phyloP scores from a whole-genome alignment of 2,113 vertebrate genomes.

The Talpa occidentalis region DNA sequence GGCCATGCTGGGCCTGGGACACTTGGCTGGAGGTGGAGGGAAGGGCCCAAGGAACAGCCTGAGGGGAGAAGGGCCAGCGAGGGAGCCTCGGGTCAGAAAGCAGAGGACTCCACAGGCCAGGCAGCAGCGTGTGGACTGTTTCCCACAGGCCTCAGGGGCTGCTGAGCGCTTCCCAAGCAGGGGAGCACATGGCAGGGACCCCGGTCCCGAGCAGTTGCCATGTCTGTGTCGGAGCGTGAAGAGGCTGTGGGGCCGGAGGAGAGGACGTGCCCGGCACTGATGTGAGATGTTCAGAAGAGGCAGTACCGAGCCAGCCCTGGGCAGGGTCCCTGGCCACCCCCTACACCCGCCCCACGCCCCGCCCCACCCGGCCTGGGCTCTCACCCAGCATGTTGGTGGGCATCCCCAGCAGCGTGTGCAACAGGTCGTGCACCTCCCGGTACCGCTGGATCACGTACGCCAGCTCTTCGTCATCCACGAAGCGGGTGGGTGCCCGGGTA shows the following conservation, averaged over 20 bases:
- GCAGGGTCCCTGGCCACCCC: background rate
- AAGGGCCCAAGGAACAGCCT: background rate
- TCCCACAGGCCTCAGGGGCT: background rate
- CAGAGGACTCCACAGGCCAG: background rate
- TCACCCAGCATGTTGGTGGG: slow-evolving; percentile 97
- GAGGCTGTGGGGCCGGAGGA: background rate
- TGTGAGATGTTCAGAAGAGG: background rate
- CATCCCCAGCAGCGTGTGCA: slow-evolving; percentile 97
- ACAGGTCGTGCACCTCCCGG: slow-evolving; percentile 95
- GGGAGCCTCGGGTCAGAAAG: background rate
- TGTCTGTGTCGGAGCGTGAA: background rate
- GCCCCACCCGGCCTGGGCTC: slow-evolving; percentile 50
- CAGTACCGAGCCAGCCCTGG: background rate
- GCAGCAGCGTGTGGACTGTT: background rate
- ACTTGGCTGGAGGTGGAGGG: background rate
- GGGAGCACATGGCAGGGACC: background rate
- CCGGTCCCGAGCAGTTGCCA: too few species aligned
- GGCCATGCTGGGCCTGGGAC: background rate
- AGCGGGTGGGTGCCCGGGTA: slow-evolving; percentile 92
- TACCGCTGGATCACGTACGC: slow-evolving; percentile 97
- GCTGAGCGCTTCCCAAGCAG: background rate
- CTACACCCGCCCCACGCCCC: background rate
- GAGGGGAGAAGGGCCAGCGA: background rate
- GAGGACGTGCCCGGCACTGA: background rate
- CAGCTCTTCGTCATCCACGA: slow-evolving; percentile 95